Conservation (phyloP, 2,888 invertebrate species). For the Chironomus riparius region DNA sequence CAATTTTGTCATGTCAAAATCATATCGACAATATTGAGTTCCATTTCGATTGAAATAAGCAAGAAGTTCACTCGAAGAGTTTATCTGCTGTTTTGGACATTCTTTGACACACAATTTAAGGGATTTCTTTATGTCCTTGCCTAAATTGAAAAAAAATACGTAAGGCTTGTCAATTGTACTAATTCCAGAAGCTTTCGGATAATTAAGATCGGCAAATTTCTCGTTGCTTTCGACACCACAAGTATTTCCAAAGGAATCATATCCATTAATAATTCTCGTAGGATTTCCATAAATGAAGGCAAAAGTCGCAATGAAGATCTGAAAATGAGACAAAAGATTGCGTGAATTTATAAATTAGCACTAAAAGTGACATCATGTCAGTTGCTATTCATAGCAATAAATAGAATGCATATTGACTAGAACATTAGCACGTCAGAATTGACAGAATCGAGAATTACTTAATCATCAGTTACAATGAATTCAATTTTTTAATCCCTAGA, state of each 20-base stretch:
- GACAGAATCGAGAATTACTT: too few species aligned
- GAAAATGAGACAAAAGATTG: constrained; percentile 31
- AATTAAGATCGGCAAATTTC: constrained; percentile 50
- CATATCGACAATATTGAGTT: constrained; percentile 68
- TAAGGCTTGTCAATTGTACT: constrained; percentile 70
- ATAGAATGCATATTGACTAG: too few species aligned
- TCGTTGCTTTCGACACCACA: constrained; percentile 78
- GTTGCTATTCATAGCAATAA: too few species aligned
- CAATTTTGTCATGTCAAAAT: constrained; percentile 50
- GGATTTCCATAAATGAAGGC: constrained; percentile 85
- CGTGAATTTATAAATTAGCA: background rate
- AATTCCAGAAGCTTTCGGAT: constrained; percentile 64
- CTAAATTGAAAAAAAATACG: constrained; percentile 74
- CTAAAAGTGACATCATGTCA: background rate
- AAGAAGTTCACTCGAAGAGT: constrained; percentile 56
- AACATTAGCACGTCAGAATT: too few species aligned
- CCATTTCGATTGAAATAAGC: constrained; percentile 59
- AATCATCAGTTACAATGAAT: too few species aligned
- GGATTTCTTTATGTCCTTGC: constrained; percentile 59
- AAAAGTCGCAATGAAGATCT: constrained; percentile 78
- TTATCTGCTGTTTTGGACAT: constrained; percentile 65
- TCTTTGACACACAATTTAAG: constrained; percentile 82
- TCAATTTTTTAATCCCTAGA: too few species aligned
- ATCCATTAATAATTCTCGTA: constrained; percentile 75
- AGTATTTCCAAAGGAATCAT: constrained; percentile 90